Conservation (phyloP, 2,888 invertebrate species). For the Auanema freiburgensis region DNA sequence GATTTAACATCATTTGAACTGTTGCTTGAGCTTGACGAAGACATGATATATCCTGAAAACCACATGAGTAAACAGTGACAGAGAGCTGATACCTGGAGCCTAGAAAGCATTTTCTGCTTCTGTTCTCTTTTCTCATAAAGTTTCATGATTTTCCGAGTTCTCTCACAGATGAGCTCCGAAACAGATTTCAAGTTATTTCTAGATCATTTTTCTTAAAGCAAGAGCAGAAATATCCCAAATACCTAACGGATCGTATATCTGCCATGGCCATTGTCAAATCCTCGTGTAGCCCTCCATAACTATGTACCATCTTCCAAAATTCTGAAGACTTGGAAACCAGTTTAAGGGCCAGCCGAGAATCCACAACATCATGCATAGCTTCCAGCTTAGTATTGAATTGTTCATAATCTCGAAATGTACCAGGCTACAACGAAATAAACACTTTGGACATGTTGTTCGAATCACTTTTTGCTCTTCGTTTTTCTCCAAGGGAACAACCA, state of each 20-base stretch:
- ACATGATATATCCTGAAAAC: conserved; percentile 56
- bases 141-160: conserved; percentile 43
- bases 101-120: conserved; percentile 46
- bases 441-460: background rate
- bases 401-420: conserved; percentile 40
- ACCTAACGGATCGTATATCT: conserved; percentile 44
- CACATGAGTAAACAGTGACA: background rate
- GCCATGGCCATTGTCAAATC: conserved; percentile 76
- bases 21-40: conserved; percentile 87
- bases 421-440: conserved; percentile 15
- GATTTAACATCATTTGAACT: conserved; percentile 87
- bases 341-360: conserved; percentile 69
- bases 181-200: conserved; percentile 39
- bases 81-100: conserved; percentile 27
- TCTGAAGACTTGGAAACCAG: conserved; percentile 69
- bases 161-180: conserved; percentile 38
- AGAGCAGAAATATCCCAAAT: conserved; percentile 18
- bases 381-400: conserved; percentile 53
- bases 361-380: conserved; percentile 58
- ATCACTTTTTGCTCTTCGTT: conserved; percentile 1
- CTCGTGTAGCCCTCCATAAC: conserved; percentile 94
- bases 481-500: conserved; percentile 21
- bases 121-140: conserved; percentile 48
- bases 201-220: conserved; percentile 15
- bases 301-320: conserved; percentile 79